A percentile compares a stretch with the other conserved stretches of the same genome.
These are phyloP conservation scores for Luidia sarsii DNA, from an alignment of 53 echinoderm and acorn worm genomes.

Conservation along the genomic window DNA sequence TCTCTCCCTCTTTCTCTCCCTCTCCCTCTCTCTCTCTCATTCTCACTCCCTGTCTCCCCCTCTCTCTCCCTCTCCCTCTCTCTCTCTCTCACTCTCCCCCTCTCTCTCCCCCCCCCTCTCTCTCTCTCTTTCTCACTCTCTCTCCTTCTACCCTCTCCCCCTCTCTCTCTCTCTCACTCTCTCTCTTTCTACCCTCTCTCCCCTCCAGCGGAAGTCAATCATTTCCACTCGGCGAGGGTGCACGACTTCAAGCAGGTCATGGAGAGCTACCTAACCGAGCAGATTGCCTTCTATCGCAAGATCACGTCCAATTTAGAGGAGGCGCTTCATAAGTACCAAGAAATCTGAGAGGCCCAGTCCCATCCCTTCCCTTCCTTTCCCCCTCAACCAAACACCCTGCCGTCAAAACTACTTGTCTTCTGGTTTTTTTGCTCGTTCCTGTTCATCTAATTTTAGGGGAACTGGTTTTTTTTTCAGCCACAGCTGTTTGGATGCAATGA, in stretches of 20 bases:
- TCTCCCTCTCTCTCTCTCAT: too few species aligned
- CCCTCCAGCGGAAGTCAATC: slow-evolving; percentile 90
- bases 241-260: slow-evolving; percentile 85
- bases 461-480: too few species aligned
- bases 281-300: slow-evolving; percentile 90
- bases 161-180: neutral
- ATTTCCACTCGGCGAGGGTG: slow-evolving; percentile 89
- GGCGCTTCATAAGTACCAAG: slow-evolving; percentile 76
- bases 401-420: neutral
- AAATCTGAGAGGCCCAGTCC: slow-evolving; percentile 42
- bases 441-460: too few species aligned
- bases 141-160: neutral
- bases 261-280: slow-evolving; percentile 81
- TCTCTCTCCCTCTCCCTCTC: neutral
- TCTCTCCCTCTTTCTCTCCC: slow-evolving; percentile 17
- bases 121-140: slow-evolving; percentile 93
- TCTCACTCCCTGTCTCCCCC: too few species aligned
- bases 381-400: neutral
- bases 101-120: slow-evolving; percentile 62
- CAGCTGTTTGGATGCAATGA: too few species aligned
- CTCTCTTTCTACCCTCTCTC: neutral
- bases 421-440: too few species aligned
- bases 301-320: slow-evolving; percentile 83
- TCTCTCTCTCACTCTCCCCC: neutral
- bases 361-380: neutral